These are phyloP conservation scores for Ophion slaviceki DNA, from an alignment of 2,888 invertebrate genomes.

Conservation along the genomic window DNA sequence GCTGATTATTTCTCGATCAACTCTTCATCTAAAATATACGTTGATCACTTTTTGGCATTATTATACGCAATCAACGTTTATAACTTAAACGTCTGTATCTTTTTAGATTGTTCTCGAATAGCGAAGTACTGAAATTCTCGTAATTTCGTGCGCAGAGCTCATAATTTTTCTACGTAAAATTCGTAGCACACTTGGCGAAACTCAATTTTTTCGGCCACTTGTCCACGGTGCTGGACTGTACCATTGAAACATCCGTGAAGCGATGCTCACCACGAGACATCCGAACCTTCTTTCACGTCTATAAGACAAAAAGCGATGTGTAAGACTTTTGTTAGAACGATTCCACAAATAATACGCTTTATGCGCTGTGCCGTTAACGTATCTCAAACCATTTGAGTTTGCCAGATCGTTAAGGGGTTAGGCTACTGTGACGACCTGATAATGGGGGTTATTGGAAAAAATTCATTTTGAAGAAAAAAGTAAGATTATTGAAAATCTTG, in stretches of 20 bases:
- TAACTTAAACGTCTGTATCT: not conserved
- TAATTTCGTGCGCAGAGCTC: no score
- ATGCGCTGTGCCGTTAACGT: conserved; percentile 27
- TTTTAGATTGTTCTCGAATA: not conserved
- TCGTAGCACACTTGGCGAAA: not conserved
- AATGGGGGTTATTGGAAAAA: no score
- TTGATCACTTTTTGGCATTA: no score
- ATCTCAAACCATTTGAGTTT: conserved; percentile 50
- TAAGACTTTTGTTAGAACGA: not conserved
- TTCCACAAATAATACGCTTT: conserved; percentile 45
- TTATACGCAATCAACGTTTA: not conserved
- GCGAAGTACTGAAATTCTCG: no score
- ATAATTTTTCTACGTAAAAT: no score
- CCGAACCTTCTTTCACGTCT: not conserved
- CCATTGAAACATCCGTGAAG: conserved; percentile 14
- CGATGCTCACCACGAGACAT: not conserved
- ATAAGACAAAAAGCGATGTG: not conserved
- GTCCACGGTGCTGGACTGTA: not conserved
- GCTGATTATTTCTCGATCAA: no score
- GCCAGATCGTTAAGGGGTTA: conserved; percentile 9
- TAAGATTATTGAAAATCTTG: no score
- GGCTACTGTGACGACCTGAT: not conserved
- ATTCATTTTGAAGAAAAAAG: no score
- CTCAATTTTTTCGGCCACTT: not conserved
- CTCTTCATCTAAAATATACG: no score